Evolutionary conservation across 2,888 invertebrate genomes (phyloP), one percentile per base, ranked within the genome.

Genomic region (Drosophila affinis): DNA sequence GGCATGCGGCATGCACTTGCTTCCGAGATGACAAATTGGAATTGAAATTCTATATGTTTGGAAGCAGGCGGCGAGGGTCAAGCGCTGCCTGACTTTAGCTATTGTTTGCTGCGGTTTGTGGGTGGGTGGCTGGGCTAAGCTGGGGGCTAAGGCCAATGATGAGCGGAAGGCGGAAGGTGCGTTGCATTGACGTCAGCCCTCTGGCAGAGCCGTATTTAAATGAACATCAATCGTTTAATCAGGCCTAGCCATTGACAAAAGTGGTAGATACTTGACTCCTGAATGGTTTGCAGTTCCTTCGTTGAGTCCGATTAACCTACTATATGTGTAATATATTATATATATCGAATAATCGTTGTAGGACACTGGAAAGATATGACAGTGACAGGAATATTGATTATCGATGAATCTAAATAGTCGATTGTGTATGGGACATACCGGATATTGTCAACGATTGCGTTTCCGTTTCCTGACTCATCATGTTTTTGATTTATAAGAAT

Each of bases 31-130:
- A 70, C 75, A 68, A 73, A 73, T 73, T 68, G 56, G 32, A 77
- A 85, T 79, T 85, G 86, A 88, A 82, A 83, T 87, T 86, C 88
- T 72, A 83, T 72, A 71, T 85, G 82, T 76, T 79, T 75, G 72
- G 88, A 85, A 87, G 59, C 72, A 73, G 24, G 21, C 17, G n/a
- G n/a, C 65, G 80, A 86, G 86, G 87, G 83, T 81, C 87, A 81
- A 78, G 59, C 73, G 34, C 10, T 67, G 58, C 32, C 57, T 51
- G 53, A 46, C 56, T 24, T 46, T 57, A 27, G 51, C 39, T 45
- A 52, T 57, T 69, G 46, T 57, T 24, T 34, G 34, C 47, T 71
- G 56, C 56, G 57, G 70, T 70, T 80, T 76, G 68, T 72, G 71
- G 58, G 85, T 62, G 84, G 78, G 85, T 62, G 84, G 78, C 62